A percentile compares a stretch with the other conserved stretches of the same genome.
phyloP scores from a whole-genome alignment of 2,797 vertebrate genomes.

The Siniperca obscura region DNA sequence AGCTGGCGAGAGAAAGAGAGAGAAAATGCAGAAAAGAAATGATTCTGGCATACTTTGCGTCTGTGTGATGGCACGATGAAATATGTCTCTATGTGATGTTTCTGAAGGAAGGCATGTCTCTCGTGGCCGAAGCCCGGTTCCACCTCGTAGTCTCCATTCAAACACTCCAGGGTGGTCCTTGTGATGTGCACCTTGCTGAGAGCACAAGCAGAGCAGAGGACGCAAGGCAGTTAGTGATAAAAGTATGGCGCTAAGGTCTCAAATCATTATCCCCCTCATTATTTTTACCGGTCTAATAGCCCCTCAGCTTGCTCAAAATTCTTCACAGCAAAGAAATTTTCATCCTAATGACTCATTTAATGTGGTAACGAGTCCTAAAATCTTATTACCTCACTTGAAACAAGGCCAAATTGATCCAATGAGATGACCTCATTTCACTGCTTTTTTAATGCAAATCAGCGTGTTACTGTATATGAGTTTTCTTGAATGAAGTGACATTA shows the following conservation, averaged over 20 bases:
- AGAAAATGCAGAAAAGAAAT: neutral
- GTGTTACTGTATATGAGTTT: slow-evolving; percentile 45
- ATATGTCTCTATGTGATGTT: slow-evolving; percentile 96
- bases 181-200: slow-evolving; percentile 98
- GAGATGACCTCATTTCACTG: slow-evolving; percentile 48
- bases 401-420: slow-evolving; percentile 52
- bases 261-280: slow-evolving; percentile 59
- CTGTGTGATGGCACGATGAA: slow-evolving; percentile 98
- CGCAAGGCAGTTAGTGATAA: slow-evolving; percentile 44
- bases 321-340: slow-evolving; percentile 29
- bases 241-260: slow-evolving; percentile 33
- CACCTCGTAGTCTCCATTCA: slow-evolving; percentile 98
- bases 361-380: slow-evolving; percentile 58
- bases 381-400: slow-evolving; percentile 60
- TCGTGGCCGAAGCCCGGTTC: slow-evolving; percentile 95
- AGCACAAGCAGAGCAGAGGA: slow-evolving; percentile 51
- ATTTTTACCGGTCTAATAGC: slow-evolving; percentile 50
- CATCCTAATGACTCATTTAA: slow-evolving; percentile 56
- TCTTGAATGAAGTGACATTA: slow-evolving; percentile 36
- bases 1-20: neutral
- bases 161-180: slow-evolving; percentile 93
- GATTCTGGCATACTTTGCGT: slow-evolving; percentile 87
- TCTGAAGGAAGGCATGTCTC: slow-evolving; percentile 94
- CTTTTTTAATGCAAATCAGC: slow-evolving; percentile 67
- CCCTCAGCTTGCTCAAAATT: slow-evolving; percentile 39